Base-by-base conservation (phyloP, 2,888 invertebrate species). In the Zhengitettix transpicula region DNA sequence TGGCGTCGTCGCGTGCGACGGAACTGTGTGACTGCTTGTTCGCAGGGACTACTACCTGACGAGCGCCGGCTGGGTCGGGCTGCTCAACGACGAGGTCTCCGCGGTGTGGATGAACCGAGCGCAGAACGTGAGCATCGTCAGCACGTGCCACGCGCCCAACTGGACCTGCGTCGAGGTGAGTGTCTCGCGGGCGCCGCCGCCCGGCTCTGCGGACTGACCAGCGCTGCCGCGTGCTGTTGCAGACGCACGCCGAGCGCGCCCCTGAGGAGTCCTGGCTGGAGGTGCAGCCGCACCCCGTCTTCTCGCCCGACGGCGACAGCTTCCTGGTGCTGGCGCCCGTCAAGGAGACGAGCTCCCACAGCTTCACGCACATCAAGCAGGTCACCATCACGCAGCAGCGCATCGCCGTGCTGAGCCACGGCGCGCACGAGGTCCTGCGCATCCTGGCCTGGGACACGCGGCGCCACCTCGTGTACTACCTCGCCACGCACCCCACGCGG, bases 31-130 rank as follows among this genome's bases (percentile, higher is more conserved):
- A 42, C 10, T 11, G 10, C 44, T 42, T 53, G 53, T 12, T 76
- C 76, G 52, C 76, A 93, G 92, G 75, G 94, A 95, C 70, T 87
- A 86, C 77, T 95, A 96, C 77, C 78, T 96, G 72, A 92, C 91
- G 72, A 89, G 90, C 67, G 92, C 92, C 62, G 85, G 87, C 64
- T 96, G 95, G 95, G 83, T 91, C 68, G 85, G 87, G 68, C 81
- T 82, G 69, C 81, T 81, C 68, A 86, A 88, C 73, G 79, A 80
- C 63, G 84, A 88, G 71, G 81, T 95, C 65, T 84, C 89, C 57
- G 87, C 89, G 57, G 88, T 93, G 60, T 97, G 94, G 90, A 87
- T 94, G 82, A 92, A 92, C 73, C 81, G 97, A 67, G 85, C 89
- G 54, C 96, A 97, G 76, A 96, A 96, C 74, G 80, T 89, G 65